Conservation (phyloP, 2,113 vertebrate species). For the Pionites leucogaster region DNA sequence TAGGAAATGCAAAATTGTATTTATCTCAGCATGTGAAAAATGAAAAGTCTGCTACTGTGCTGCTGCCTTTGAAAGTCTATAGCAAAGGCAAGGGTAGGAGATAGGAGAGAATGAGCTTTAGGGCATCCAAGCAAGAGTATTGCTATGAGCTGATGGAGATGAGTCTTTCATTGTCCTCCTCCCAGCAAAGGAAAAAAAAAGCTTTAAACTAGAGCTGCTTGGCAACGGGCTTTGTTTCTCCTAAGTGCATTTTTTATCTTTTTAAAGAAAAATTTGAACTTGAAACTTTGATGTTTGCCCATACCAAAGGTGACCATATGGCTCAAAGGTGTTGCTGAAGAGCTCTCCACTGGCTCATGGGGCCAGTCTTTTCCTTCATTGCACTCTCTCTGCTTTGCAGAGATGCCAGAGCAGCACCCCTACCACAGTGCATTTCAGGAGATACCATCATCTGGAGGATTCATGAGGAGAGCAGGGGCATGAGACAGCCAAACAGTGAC, state of each 20-base stretch:
- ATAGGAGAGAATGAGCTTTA: background rate
- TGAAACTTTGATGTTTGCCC: background rate
- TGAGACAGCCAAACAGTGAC: background rate
- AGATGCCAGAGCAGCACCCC: background rate
- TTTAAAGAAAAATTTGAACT: background rate
- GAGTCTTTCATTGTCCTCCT: background rate
- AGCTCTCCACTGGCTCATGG: background rate
- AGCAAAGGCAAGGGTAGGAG: background rate
- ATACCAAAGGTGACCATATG: background rate
- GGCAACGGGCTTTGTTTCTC: background rate
- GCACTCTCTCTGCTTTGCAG: background rate
- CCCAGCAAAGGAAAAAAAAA: background rate
- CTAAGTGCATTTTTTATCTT: background rate
- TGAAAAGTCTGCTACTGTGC: background rate
- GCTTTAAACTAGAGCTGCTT: background rate
- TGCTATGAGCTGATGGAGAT: background rate
- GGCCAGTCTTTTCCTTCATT: background rate
- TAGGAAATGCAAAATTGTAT: conserved; percentile 11
- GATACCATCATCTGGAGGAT: rapidly evolving
- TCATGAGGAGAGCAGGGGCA: background rate
- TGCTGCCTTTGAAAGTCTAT: background rate
- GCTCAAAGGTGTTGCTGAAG: background rate
- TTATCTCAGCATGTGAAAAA: background rate
- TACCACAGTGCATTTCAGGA: background rate
- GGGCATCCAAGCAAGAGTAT: background rate